These are phyloP conservation scores for Oncorhynchus mykiss DNA, from an alignment of 2,113 vertebrate genomes.

Conservation along the genomic window DNA sequence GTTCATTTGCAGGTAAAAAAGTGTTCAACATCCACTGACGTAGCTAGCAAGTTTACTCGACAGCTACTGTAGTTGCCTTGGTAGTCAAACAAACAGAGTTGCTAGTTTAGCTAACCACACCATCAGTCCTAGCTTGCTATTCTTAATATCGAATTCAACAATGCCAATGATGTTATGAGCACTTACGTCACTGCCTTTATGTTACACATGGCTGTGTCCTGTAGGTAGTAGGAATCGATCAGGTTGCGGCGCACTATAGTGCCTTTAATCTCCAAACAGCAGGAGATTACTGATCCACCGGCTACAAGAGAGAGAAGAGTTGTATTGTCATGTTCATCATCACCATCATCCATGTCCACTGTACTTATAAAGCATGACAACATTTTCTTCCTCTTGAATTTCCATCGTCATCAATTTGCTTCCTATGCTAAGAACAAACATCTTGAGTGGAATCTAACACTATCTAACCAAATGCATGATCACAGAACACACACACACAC, in stretches of 20 bases:
- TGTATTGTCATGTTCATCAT: neutral
- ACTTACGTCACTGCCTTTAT: conserved; percentile 64
- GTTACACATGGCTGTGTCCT: conserved; percentile 31
- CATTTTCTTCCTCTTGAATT: no score
- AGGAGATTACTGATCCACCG: conserved; percentile 37
- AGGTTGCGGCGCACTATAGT: neutral
- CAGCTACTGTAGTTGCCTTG: no score
- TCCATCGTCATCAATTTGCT: neutral
- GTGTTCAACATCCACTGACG: no score
- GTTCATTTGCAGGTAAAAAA: no score
- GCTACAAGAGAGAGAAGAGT: conserved; percentile 17
- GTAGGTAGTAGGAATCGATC: conserved; percentile 43
- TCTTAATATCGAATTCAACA: no score
- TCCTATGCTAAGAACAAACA: no score
- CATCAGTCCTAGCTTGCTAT: no score
- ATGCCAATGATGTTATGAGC: neutral
- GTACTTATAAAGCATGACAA: no score
- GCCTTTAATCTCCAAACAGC: conserved; percentile 29
- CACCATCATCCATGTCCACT: neutral
- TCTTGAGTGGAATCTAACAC: neutral
- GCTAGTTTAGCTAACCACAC: no score
- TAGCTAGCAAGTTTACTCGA: no score
- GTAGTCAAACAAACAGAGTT: no score
- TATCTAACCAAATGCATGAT: neutral
- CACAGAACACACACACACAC: conserved; percentile 32